Percentiles rank a stretch among this genome's conserved stretches.
Evolutionary conservation across 2,797 vertebrate genomes (phyloP).

Genomic region (Psittacula derbiana): DNA sequence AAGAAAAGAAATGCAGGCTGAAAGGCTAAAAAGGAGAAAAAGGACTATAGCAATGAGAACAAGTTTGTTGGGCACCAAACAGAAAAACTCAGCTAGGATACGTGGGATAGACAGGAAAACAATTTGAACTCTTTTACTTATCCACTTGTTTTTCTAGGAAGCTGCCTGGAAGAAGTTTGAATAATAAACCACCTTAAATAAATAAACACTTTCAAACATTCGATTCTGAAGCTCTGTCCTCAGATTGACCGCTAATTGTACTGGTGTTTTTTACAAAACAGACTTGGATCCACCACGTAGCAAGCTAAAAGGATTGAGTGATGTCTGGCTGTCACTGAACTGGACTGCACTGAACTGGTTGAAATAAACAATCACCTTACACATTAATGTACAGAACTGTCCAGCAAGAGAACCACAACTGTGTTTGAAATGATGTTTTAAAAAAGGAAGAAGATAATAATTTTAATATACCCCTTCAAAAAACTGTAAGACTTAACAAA

Average conservation of each 20-base stretch:
- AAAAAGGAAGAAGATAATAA: neutral
- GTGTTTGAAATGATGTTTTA: neutral
- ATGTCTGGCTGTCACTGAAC: neutral
- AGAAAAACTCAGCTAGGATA: neutral
- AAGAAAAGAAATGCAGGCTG: neutral
- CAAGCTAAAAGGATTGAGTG: neutral
- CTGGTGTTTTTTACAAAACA: neutral
- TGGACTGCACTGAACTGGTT: neutral
- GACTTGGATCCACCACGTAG: neutral
- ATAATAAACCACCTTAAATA: neutral
- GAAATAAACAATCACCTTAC: neutral
- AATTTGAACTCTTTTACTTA: neutral
- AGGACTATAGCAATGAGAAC: accelerated
- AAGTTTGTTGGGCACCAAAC: neutral
- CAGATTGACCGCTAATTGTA: neutral
- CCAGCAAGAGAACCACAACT: neutral
- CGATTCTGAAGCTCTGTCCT: neutral
- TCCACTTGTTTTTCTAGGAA: neutral
- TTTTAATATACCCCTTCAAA: neutral
- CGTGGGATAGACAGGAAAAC: neutral
- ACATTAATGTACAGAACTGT: neutral
- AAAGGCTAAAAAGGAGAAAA: neutral
- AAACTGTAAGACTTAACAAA: neutral
- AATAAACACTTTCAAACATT: neutral
- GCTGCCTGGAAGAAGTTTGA: neutral